Base-by-base conservation (phyloP, 2,797 vertebrate genomes). In the Micromesistius poutassou region DNA sequence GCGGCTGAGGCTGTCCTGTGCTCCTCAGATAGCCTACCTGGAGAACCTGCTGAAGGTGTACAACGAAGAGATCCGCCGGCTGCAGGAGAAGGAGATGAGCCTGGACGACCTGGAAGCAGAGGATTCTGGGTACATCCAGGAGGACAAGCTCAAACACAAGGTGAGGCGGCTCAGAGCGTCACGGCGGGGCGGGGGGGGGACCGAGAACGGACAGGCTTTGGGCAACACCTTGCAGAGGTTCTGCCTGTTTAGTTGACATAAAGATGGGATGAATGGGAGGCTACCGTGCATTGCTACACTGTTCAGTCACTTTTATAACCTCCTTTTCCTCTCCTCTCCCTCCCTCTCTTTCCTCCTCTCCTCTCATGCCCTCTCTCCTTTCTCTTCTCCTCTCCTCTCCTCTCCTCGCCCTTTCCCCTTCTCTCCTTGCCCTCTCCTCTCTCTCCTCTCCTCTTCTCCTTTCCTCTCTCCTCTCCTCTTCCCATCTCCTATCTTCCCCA, bases 61-160 rank as follows among this genome's bases (percentile, higher is more conserved):
- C 79, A 93, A 94, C 0, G 91, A 93, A 0, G 97, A 98, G 89
- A 98, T 98, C 84, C 91, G 80, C 1, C 93, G 94, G 0, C 90
- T 98, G 31, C 97, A 98, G 86, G 95, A 96, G 78, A 91, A 89
- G 0, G 97, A 98, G 85, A 73, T 98, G 78, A 93, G 91, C 68
- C 73, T 98, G n/a, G 92, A 92, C 0, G 97, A 98, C 14, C 0
- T 98, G 85, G 93, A 85, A 16, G 85, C 93, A 0, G 96, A 96
- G 1, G 95, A 98, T 83, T 98, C 96, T 0, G 74, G 88, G 0
- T 97, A 98, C 88, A 92, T 98, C 79, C 97, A 98, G 91, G 97
- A 98, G 87, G 94, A 96, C 77, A 94, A 94, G 2, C 92, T 98
- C 0, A 98, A 98, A 83, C 90, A 95, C 50, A 95, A 96, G 79